These are phyloP conservation scores for Drosophila novamexicana DNA, from an alignment of 1,140 invertebrate genomes.

Conservation along the genomic window DNA sequence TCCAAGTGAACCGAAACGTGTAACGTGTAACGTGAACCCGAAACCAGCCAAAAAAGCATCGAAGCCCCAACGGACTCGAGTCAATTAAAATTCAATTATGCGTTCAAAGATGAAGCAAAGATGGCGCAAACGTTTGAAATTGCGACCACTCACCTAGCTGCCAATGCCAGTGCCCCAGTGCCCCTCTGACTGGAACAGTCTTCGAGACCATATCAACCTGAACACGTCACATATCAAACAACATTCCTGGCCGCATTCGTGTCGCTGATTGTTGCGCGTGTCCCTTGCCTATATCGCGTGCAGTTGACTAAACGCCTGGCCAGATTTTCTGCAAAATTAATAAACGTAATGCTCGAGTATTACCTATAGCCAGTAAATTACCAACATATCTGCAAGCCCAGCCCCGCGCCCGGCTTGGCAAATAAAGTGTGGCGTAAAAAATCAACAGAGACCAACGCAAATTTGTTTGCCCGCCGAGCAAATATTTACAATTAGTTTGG, in stretches of 20 bases:
- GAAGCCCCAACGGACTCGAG: constrained; percentile 28
- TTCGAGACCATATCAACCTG: constrained; percentile 35
- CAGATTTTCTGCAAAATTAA: constrained; percentile 49
- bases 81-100: constrained; percentile 82
- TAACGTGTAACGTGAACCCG: constrained; percentile 3
- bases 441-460: constrained; percentile 23
- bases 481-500: constrained; percentile 58
- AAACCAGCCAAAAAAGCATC: not conserved
- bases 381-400: constrained; percentile 5
- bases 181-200: not conserved
- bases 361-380: constrained; percentile 40
- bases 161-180: constrained; percentile 14
- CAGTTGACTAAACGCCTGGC: constrained; percentile 26
- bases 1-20: constrained; percentile 44
- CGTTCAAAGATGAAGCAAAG: constrained; percentile 71
- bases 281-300: constrained; percentile 51
- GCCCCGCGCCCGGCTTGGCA: constrained; percentile 1
- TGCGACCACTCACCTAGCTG: constrained; percentile 57
- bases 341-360: constrained; percentile 44
- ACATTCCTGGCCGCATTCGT: constrained; percentile 25
- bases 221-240: constrained; percentile 38
- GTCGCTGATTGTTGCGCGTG: constrained; percentile 49
- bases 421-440: constrained; percentile 17
- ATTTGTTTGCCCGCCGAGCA: constrained; percentile 48
- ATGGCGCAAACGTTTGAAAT: constrained; percentile 78